phyloP scores from a whole-genome alignment of 2,797 vertebrate genomes.

The Peromyscus eremicus region DNA sequence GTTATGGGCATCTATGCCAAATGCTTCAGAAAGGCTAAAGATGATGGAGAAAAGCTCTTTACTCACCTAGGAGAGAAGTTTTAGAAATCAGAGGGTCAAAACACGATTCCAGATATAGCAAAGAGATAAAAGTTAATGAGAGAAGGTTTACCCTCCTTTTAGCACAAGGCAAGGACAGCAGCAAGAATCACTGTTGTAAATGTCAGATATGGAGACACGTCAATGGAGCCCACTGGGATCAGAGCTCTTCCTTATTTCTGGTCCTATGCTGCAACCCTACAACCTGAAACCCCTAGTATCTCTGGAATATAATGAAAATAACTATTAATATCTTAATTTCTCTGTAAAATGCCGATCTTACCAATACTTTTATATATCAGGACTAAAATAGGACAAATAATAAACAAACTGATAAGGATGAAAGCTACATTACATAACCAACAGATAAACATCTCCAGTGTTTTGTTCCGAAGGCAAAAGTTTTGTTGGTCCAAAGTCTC shows the following conservation, averaged over 20 bases:
- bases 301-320: background rate
- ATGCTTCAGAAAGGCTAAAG: conserved; percentile 29
- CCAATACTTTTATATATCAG: background rate
- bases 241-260: background rate
- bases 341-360: background rate
- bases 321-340: background rate
- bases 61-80: conserved; percentile 52
- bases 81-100: conserved; percentile 45
- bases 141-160: conserved; percentile 17
- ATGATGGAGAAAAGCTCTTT: conserved; percentile 9
- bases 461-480: background rate
- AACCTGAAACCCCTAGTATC: background rate
- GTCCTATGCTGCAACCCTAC: background rate
- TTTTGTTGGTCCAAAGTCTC: background rate
- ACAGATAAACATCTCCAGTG: background rate
- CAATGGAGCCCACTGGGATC: background rate
- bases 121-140: conserved; percentile 61
- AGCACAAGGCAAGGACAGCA: conserved; percentile 10
- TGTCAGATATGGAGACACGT: background rate
- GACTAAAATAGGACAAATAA: background rate
- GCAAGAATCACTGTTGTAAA: background rate
- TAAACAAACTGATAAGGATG: background rate
- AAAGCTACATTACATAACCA: background rate
- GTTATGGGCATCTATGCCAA: background rate
- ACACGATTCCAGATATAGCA: background rate